Conservation (phyloP, 2,113 vertebrate species). For the Limnothrissa miodon region DNA sequence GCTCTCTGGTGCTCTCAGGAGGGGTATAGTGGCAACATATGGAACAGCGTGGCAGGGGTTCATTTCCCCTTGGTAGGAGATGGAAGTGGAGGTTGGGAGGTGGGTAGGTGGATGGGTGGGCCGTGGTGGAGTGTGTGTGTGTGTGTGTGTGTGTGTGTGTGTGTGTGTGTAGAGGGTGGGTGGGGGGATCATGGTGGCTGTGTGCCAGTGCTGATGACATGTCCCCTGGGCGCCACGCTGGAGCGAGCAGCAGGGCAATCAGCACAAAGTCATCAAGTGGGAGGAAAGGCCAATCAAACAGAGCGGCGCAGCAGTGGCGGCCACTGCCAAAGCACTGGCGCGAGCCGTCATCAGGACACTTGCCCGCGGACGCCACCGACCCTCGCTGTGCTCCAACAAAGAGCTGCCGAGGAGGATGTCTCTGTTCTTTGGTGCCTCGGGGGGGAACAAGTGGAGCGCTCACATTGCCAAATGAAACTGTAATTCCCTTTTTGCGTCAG, state of each 20-base stretch:
- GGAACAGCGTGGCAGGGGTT: neutral
- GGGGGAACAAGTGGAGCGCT: neutral
- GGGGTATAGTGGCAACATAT: neutral
- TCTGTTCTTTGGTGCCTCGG: neutral
- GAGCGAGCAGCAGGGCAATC: constrained; percentile 55
- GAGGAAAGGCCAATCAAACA: constrained; percentile 56
- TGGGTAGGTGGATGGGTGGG: neutral
- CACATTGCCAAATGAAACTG: constrained; percentile 22
- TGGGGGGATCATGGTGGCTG: constrained; percentile 38
- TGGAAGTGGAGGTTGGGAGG: neutral
- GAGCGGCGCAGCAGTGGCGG: constrained; percentile 29
- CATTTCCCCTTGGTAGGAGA: neutral
- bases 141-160: too few relatives aligned
- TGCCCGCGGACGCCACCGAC: neutral
- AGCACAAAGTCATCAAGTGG: constrained; percentile 52
- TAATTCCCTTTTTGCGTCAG: neutral
- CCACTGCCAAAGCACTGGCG: neutral
- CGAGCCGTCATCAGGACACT: neutral
- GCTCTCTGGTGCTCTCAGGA: neutral
- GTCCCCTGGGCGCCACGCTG: constrained; percentile 37
- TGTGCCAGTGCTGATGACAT: constrained; percentile 49
- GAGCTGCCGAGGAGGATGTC: neutral
- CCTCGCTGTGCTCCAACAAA: neutral
- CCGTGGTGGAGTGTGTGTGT: constrained; percentile 30
- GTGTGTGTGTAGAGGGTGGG: constrained; percentile 18